Percentiles rank a stretch among this genome's conserved stretches.
phyloP scores from a whole-genome alignment of 2,113 vertebrate genomes.

The Ginglymostoma cirratum region DNA sequence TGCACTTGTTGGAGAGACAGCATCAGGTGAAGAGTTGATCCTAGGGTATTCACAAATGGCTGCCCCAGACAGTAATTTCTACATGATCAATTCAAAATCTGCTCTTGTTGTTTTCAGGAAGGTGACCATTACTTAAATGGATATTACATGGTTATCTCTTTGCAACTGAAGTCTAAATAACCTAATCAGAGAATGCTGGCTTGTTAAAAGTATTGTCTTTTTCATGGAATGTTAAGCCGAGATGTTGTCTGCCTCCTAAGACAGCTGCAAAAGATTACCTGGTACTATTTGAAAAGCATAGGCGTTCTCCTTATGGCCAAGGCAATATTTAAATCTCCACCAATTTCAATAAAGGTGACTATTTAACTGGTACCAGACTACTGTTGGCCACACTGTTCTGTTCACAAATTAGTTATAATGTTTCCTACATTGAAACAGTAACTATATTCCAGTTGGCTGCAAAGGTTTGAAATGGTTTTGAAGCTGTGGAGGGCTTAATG shows the following conservation, averaged over 20 bases:
- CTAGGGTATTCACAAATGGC: neutral
- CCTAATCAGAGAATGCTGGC: neutral
- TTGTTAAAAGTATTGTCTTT: neutral
- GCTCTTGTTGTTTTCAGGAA: neutral
- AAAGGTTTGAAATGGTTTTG: no score
- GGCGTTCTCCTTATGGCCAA: neutral
- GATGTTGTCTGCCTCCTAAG: no score
- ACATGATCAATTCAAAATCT: neutral
- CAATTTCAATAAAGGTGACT: no score
- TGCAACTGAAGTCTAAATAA: neutral
- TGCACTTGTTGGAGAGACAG: neutral
- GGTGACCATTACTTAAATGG: neutral
- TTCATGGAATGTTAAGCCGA: neutral
- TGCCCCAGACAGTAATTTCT: neutral
- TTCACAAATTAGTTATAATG: no score
- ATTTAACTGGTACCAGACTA: no score
- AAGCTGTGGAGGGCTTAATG: no score
- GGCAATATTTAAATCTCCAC: no score
- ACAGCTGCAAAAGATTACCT: neutral
- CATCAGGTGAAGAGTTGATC: neutral
- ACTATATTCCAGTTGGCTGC: no score
- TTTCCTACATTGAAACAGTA: no score
- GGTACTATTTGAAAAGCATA: neutral
- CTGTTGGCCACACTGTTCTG: no score
- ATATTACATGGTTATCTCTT: neutral